phyloP scores from a whole-genome alignment of 1,140 invertebrate species.

The Anastrepha ludens region DNA sequence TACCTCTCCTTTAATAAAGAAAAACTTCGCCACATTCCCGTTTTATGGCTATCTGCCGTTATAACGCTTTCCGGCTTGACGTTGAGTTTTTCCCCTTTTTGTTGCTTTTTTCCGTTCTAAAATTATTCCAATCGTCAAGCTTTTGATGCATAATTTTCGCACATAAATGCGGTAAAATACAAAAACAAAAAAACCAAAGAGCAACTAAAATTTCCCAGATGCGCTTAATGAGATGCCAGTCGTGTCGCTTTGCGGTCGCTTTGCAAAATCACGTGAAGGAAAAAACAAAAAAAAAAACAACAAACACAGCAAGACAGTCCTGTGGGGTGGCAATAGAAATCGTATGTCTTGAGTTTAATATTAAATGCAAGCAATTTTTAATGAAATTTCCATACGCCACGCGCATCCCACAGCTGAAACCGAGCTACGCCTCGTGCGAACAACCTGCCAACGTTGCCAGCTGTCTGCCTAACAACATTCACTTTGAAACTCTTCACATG shows the following conservation, averaged over 20 bases:
- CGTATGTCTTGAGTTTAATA: too few species aligned
- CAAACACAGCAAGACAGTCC: neutral
- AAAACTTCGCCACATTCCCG: too few species aligned
- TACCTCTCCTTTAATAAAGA: too few species aligned
- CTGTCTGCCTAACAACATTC: neutral
- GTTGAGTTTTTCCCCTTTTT: too few species aligned
- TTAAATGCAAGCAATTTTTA: too few species aligned
- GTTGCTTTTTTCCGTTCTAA: neutral
- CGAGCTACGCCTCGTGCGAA: neutral
- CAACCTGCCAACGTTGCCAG: neutral
- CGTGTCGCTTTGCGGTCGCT: neutral
- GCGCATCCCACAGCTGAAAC: too few species aligned
- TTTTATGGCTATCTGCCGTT: too few species aligned
- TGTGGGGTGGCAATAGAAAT: too few species aligned
- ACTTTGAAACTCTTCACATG: neutral
- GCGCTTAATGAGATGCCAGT: neutral
- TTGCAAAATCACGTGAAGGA: neutral
- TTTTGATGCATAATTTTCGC: slow-evolving; percentile 24
- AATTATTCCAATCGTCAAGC: neutral
- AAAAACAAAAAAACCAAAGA: neutral
- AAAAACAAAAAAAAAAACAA: neutral
- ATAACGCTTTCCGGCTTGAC: too few species aligned
- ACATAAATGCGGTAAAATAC: neutral
- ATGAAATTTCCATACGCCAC: too few species aligned
- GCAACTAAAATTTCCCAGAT: neutral